Base-by-base conservation (phyloP, 1,140 invertebrate genomes). In the Lordiphosa mommai region DNA sequence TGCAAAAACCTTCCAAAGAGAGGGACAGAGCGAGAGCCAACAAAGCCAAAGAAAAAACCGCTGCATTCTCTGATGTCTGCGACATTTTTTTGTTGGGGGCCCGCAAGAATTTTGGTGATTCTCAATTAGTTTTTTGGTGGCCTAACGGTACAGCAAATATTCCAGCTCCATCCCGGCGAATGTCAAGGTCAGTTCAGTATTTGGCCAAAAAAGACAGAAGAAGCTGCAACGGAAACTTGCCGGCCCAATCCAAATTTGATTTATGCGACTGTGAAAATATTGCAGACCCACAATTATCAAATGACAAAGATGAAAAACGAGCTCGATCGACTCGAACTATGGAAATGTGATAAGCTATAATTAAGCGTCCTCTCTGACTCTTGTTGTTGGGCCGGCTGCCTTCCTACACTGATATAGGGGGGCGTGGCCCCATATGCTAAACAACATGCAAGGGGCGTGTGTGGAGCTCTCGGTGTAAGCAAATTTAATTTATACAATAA, bases 401-500 rank as follows among this genome's bases (percentile, higher is more conserved):
- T 23, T 43, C 40, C 40, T 43, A n/a, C 40, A 27, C 46, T 13
- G 32, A 27, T n/a, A 38, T 17, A 29, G 46, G 36, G 36, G 80
- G 80, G 80, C 82, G 82, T 86, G 43, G 53, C 64, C 20, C 20
- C 27, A 80, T 86, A 86, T 86, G 82, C 82, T 86, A 86, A 86
- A 86, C 82, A 86, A 86, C 82, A 86, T 67, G 82, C 76, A 86
- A 86, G 82, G 74, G 82, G 82, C 82, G 82, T 86, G 82, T 86
- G 63, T 56, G 63, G 14, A 41, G 40, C 16, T 27, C 40, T 43
- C 61, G 44, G 55, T 61, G 72, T 86, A 86, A 86, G 58, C 82
- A 86, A 86, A 86, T 86, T 86, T 86, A 86, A 86, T 86, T 86
- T 86, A 86, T 86, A 86, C 82, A 86, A 86, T 23, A 86, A 86